Evolutionary conservation across 2,888 invertebrate species (phyloP).

Genomic region (Meteorus colon): DNA sequence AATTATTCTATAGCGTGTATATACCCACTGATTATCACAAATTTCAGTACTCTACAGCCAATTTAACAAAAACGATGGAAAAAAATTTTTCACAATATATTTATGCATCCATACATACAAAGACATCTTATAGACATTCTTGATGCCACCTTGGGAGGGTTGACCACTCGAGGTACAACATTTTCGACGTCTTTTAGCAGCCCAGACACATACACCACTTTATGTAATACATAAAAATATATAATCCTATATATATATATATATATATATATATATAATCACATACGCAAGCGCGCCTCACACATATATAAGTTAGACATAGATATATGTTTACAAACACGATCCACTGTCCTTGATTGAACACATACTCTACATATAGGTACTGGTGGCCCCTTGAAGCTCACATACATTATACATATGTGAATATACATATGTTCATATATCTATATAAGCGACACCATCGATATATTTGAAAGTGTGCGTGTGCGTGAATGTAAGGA

Average conservation of each 20-base stretch:
- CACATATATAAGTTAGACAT: conserved; percentile 3
- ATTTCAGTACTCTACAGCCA: too few species aligned
- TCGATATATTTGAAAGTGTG: conserved; percentile 9
- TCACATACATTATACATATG: conserved; percentile 25
- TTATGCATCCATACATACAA: too few species aligned
- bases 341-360: conserved; percentile 34
- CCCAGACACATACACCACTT: conserved; percentile 33
- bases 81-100: too few species aligned
- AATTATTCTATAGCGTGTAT: too few species aligned
- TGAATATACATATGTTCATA: background rate
- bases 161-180: conserved; percentile 53
- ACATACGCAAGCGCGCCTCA: conserved; percentile 6
- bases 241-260: background rate
- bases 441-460: conserved; percentile 20
- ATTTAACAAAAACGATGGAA: too few species aligned
- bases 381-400: conserved; percentile 38
- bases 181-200: conserved; percentile 68
- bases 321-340: conserved; percentile 35
- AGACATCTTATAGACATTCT: conserved; percentile 41
- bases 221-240: conserved; percentile 18
- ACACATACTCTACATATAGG: conserved; percentile 19
- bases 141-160: conserved; percentile 44
- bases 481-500: conserved; percentile 39
- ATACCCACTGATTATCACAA: too few species aligned
- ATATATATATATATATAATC: background rate